Base-by-base conservation (phyloP, 2,797 vertebrate genomes). In the Sternarchorhynchus goeldii region DNA sequence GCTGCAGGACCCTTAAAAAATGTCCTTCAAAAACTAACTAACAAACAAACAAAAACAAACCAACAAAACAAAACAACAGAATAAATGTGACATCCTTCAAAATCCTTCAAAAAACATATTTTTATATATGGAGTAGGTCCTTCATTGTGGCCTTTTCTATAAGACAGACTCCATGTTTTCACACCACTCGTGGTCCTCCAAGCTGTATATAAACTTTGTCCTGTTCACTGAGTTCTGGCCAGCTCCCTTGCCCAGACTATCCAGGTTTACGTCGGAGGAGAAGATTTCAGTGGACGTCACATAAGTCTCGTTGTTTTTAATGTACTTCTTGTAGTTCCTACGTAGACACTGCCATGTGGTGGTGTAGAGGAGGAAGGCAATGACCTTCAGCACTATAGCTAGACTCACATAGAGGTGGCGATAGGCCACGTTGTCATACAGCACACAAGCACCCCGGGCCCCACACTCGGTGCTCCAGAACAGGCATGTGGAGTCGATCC, bases 121-220 rank as follows among this genome's bases (percentile, higher is more conserved):
- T 63, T 65, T 88, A 84, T 83, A 70, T 25, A 29, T 69, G 72
- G 79, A 87, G 79, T 65, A 75, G 25, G 78, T 81, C 63, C 81
- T 74, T 76, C 6, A 16, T 73, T 73, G 77, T 65, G 65, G 64
- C 34, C 31, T 85, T 12, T 50, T 50, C 85, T 98, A 99, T 94
- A 99, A 96, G 94, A 99, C 98, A 0, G 98, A 99, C 83, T 99
- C 98, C 96, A 99, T 98, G 85, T 99, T 99, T 88, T 99, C 98
- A 86, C 98, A 99, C 92, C 94, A 93, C 88, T 99, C 97, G 0
- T 98, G 96, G 87, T 99, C 95, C 92, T 98, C 97, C 68, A 99
- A 93, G 93, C 94, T 99, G 88, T 99, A 99, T 93, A 99, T 98
- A 93, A 99, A 99, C 87, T 98, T 98, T 93, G 96, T 98, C 94